Base-by-base conservation (phyloP, 2,888 invertebrate genomes). In the Leptinotarsa haldemani region DNA sequence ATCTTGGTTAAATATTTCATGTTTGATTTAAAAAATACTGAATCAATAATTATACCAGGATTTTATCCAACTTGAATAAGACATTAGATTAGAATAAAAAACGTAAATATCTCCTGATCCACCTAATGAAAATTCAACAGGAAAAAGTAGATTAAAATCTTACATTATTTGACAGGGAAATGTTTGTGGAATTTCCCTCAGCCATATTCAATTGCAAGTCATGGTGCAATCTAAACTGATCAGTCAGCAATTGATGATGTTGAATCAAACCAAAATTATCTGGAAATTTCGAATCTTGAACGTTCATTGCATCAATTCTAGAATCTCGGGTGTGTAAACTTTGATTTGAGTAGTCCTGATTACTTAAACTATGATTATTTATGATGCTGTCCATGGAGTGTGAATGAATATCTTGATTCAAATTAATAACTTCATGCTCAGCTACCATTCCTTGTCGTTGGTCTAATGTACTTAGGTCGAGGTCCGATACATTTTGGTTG, bases 361-460 rank as follows among this genome's bases (percentile, higher is more conserved):
- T 81, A 65, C 82, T 82, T 73, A 87, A 81, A 72, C 86, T 85
- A 73, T 85, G 84, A 77, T 84, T 85, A 73, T 82, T 85, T 53
- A 87, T 83, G 65, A 87, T 83, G 74, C 83, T 84, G 30, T 85
- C 84, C 68, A 87, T 78, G 18, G 84, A 80, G 77, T 86, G 84
- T 46, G 80, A 81, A 70, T 80, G 81, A 16, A 85, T 82, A 69
- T 83, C 82, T 63, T 84, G 83, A 12, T 81, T 76, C 73, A 87
- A 78, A 40, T 40, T 40, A 73, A 87, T 86, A 16, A 87, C 84
- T 73, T 85, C 84, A 73, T 87, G 85, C 47, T 80, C 83, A 18
- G 84, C 84, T 65, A 85, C 84, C 74, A 86, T 79, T 70, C 83
- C 82, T 18, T 84, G 85, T 22, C 86, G 79, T 48, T 84, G 82